Evolutionary conservation across 1,140 invertebrate species (phyloP).

Genomic region (Hypothenemus hampei): DNA sequence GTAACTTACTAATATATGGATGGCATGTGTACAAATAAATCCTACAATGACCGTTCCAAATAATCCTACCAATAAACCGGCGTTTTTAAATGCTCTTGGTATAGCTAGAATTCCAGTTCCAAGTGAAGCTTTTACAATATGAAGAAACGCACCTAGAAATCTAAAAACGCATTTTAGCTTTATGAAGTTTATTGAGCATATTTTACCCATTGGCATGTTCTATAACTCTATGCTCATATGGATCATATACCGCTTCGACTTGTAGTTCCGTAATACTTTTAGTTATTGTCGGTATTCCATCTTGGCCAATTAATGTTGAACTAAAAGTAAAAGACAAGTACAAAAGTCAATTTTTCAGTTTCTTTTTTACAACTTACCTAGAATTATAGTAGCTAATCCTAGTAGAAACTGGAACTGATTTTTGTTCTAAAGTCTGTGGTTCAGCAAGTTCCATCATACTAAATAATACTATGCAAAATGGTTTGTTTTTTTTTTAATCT

Average conservation of each 20-base stretch:
- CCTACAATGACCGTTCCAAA: slow-evolving; percentile 67
- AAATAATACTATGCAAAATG: too few species aligned
- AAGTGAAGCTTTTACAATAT: slow-evolving; percentile 76
- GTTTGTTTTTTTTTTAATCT: too few species aligned
- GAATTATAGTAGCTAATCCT: background rate
- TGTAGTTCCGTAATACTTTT: background rate
- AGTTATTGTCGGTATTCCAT: background rate
- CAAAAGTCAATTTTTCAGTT: background rate
- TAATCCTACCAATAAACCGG: slow-evolving; percentile 66
- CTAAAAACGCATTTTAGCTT: slow-evolving; percentile 44
- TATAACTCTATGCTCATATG: slow-evolving; percentile 27
- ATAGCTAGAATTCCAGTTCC: slow-evolving; percentile 85
- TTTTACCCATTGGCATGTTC: slow-evolving; percentile 31
- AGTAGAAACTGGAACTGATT: too few species aligned
- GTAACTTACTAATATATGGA: slow-evolving; percentile 66
- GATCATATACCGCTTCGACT: slow-evolving; percentile 19
- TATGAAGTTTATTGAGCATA: slow-evolving; percentile 2
- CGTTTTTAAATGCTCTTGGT: slow-evolving; percentile 76
- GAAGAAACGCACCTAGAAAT: slow-evolving; percentile 64
- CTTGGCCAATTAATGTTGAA: background rate
- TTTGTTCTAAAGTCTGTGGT: too few species aligned
- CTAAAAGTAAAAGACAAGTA: background rate
- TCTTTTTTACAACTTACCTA: slow-evolving; percentile 1
- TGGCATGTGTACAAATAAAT: slow-evolving; percentile 70
- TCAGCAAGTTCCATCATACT: too few species aligned